Percentiles rank a stretch among this genome's conserved stretches.
Conservation (phyloP, 2,113 vertebrate species). For the Perca schrenkii region DNA sequence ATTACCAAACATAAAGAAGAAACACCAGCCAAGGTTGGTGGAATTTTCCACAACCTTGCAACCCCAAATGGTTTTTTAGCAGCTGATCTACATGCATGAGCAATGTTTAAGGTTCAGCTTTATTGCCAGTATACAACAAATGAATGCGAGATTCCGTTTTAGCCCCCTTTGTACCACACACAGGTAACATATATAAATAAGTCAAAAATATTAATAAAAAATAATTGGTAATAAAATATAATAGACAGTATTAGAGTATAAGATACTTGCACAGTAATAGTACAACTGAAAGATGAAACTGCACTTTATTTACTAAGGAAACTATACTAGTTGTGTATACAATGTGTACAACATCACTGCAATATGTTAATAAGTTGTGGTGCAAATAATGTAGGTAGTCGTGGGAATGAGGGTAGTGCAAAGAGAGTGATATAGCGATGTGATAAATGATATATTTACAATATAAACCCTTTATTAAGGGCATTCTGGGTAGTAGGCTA, state of each 20-base stretch:
- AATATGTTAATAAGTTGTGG: not conserved
- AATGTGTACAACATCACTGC: not conserved
- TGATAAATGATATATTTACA: not conserved
- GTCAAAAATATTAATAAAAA: not conserved
- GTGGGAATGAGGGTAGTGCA: not conserved
- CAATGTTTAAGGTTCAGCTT: not conserved
- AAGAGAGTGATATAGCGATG: not conserved
- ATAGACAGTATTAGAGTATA: not conserved
- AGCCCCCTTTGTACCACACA: not conserved
- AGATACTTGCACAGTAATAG: not conserved
- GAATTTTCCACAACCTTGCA: not conserved
- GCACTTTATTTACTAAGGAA: not conserved
- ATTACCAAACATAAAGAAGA: not conserved
- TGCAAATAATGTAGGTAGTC: not conserved
- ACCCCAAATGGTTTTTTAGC: not conserved
- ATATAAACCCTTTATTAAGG: not conserved
- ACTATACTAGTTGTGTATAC: not conserved
- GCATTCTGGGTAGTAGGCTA: not conserved
- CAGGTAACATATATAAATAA: not conserved
- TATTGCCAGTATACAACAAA: not conserved
- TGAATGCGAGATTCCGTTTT: not conserved
- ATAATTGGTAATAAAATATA: not conserved
- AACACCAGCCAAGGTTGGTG: not conserved
- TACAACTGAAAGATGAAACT: not conserved
- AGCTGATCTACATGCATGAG: not conserved